Evolutionary conservation across 2,113 vertebrate genomes (phyloP).

Genomic region (Terrapene triunguis): DNA sequence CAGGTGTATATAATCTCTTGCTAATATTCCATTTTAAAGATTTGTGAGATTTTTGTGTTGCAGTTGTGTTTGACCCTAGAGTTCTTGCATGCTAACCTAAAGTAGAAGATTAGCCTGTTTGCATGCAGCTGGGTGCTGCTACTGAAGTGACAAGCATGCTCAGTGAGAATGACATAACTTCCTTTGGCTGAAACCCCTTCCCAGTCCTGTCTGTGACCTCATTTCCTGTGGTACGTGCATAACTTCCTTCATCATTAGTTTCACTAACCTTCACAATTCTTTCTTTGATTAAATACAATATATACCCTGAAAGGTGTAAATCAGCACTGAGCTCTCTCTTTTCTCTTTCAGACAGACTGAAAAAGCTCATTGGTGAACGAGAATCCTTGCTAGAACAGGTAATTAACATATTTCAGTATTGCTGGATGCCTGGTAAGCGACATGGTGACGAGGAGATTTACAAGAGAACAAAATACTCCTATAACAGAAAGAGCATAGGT

Average conservation of each 20-base stretch:
- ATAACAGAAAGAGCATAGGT: not conserved
- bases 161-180: slow-evolving; percentile 73
- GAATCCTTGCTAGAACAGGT: slow-evolving; percentile 95
- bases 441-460: not conserved
- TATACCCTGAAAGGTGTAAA: accelerated
- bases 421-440: not conserved
- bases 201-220: slow-evolving; percentile 77
- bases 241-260: slow-evolving; percentile 64
- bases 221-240: slow-evolving; percentile 86
- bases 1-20: slow-evolving; percentile 2
- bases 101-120: slow-evolving; percentile 86
- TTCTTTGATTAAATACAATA: not conserved
- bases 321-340: slow-evolving; percentile 19
- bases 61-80: slow-evolving; percentile 83
- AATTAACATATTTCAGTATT: slow-evolving; percentile 1
- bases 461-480: not conserved
- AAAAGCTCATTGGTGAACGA: slow-evolving; percentile 92
- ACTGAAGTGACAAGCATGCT: slow-evolving; percentile 78
- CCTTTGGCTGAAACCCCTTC: slow-evolving; percentile 79
- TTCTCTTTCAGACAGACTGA: slow-evolving; percentile 91
- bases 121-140: slow-evolving; percentile 86
- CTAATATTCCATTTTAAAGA: slow-evolving; percentile 64
- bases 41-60: slow-evolving; percentile 85
- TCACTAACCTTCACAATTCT: slow-evolving; percentile 59
- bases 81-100: slow-evolving; percentile 90